A percentile compares a stretch with the other conserved stretches of the same genome.
Conservation (phyloP, 2,797 vertebrate species). For the Hapalemur alaotrensis region DNA sequence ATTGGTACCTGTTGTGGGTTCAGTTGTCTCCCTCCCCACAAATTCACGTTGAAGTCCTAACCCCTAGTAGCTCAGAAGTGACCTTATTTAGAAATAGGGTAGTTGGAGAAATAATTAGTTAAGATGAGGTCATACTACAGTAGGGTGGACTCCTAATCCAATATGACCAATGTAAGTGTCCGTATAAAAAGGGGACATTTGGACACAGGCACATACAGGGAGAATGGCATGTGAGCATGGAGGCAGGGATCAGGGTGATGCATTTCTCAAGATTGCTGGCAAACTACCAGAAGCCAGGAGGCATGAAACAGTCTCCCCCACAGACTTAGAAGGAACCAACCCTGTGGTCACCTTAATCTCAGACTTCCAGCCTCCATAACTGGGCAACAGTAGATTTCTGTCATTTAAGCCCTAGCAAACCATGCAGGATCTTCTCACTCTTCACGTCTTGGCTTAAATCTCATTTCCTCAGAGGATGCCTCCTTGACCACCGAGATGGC, state of each 20-base stretch:
- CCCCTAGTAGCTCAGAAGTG: background rate
- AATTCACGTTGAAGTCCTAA: background rate
- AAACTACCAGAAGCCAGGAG: background rate
- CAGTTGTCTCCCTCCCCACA: background rate
- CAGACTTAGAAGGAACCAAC: background rate
- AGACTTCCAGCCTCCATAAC: background rate
- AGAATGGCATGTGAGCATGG: background rate
- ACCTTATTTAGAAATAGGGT: background rate
- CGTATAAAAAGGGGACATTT: background rate
- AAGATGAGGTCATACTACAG: background rate
- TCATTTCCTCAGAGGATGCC: background rate
- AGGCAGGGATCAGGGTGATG: background rate
- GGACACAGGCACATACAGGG: background rate
- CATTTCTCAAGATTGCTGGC: background rate
- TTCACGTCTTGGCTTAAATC: background rate
- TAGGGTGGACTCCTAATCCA: background rate
- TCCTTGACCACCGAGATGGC: background rate
- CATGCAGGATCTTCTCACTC: background rate
- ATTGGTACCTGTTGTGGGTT: background rate
- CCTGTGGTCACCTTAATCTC: background rate
- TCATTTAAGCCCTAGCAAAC: background rate
- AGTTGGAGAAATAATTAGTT: background rate
- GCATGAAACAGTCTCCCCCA: background rate
- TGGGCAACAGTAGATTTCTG: background rate
- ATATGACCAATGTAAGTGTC: background rate